These are phyloP conservation scores for Mareca penelope DNA, from an alignment of 2,797 vertebrate genomes.

Conservation along the genomic window DNA sequence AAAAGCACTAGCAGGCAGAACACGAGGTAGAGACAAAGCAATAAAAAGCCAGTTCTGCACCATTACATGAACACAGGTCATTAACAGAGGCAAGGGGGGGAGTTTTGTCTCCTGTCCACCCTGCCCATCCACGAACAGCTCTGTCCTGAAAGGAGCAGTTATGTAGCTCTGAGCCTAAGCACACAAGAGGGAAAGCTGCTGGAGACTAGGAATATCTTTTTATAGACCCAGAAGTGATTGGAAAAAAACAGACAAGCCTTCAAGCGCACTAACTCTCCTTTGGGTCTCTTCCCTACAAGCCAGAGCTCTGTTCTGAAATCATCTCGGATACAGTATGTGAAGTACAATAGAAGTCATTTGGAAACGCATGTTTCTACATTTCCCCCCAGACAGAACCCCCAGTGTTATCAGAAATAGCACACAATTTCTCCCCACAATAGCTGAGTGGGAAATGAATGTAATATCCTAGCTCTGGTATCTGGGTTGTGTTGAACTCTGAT, in stretches of 20 bases:
- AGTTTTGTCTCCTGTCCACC: neutral
- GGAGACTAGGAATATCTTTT: neutral
- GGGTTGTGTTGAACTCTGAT: neutral
- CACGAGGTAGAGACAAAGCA: neutral
- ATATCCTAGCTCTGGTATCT: neutral
- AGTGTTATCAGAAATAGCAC: neutral
- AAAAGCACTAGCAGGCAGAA: constrained; percentile 56
- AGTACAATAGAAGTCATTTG: neutral
- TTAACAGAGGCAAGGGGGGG: neutral
- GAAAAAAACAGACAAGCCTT: neutral
- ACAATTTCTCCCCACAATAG: neutral
- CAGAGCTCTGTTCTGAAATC: neutral
- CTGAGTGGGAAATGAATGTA: neutral
- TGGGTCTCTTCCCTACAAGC: neutral
- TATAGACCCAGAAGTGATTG: neutral
- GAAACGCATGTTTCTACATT: neutral
- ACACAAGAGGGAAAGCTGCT: neutral
- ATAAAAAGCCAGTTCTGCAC: neutral
- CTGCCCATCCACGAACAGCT: neutral
- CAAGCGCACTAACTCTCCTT: constrained; percentile 4
- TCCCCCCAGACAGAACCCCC: neutral
- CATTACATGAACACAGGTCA: neutral
- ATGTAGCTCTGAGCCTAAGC: neutral
- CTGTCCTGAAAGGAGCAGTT: neutral
- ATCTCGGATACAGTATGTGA: neutral